Evolutionary conservation across 2,113 vertebrate species (phyloP), one percentile per base, ranked within the genome.

Genomic region (Tetrao urogallus): DNA sequence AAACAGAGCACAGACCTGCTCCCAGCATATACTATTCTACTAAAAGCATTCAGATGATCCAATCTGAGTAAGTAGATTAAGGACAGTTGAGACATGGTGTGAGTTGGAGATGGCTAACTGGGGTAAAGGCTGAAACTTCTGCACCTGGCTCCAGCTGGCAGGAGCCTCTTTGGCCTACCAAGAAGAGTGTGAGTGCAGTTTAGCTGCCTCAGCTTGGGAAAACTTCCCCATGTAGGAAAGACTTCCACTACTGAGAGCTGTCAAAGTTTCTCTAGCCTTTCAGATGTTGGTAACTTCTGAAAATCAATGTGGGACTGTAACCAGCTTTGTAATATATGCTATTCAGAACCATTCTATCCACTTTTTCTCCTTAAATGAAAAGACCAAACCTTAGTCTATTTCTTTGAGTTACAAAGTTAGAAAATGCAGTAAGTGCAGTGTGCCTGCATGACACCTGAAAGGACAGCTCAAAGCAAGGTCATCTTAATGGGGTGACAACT

Each of bases 381-480:
- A 77, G 45, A 82, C 13, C 19, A 82, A 66, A 77, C 63, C 36
- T 69, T 63, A 28, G n/a, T 54, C 42, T 80, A 0, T 85, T 54
- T 71, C n/a, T n/a, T 80, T 38, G 50, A 38, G 34, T 75, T 85
- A 34, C 64, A 64, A 27, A 56, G 65, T 76, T 72, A 66, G 79
- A 83, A 82, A 74, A 84, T 45, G n/a, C 56, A 66, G 2, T 21
- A 63, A 52, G 65, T 78, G 42, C 7, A 21, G 25, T 30, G 58
- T 70, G 66, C 71, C 69, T 89, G 77, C 50, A 56, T 21, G 18
- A 8, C 76, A 77, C 54, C 83, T 93, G 72, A 77, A 92, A 86
- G 38, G 60, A 94, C 25, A 83, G 85, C 89, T 91, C 42, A 50
- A 82, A 74, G 77, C 50, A 67, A 95, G 88, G 92, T 74, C 74